Evolutionary conservation across 2,888 invertebrate genomes (phyloP).

Genomic region (Euclidia mi): DNA sequence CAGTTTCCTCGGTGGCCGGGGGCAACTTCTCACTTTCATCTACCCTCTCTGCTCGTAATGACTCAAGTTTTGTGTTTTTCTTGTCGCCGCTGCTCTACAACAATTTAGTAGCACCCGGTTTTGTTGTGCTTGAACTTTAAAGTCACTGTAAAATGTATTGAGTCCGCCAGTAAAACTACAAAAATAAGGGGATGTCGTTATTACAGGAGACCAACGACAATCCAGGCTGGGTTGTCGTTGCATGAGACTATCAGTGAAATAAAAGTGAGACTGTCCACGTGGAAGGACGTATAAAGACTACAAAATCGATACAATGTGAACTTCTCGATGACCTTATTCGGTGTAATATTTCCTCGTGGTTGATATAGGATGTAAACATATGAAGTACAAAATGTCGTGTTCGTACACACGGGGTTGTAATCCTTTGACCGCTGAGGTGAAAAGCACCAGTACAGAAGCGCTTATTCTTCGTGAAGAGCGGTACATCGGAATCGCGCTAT

Average conservation of each 20-base stretch:
- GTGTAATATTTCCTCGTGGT: constrained; percentile 32
- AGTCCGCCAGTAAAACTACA: constrained; percentile 3
- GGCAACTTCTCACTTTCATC: constrained; percentile 78
- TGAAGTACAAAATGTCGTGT: constrained; percentile 24
- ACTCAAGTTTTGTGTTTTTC: constrained; percentile 81
- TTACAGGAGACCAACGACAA: constrained; percentile 60
- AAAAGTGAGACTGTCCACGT: constrained; percentile 38
- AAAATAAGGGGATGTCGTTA: constrained; percentile 5
- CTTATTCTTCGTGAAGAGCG: no score
- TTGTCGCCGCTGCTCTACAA: constrained; percentile 71
- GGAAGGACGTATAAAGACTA: constrained; percentile 25
- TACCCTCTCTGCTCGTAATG: constrained; percentile 71
- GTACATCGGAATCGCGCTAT: constrained; percentile 31
- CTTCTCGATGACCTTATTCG: constrained; percentile 25
- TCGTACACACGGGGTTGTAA: constrained; percentile 25
- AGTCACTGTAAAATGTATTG: constrained; percentile 19
- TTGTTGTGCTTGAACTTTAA: constrained; percentile 25
- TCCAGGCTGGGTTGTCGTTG: constrained; percentile 60
- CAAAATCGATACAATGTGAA: constrained; percentile 31
- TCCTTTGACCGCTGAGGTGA: constrained; percentile 25
- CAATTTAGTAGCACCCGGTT: no score
- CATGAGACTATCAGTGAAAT: constrained; percentile 36
- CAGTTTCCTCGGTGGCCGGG: constrained; percentile 65
- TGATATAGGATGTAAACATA: constrained; percentile 33
- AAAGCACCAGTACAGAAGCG: constrained; percentile 26